Conservation (phyloP, 2,888 invertebrate species). For the Diachrysia chrysitis region DNA sequence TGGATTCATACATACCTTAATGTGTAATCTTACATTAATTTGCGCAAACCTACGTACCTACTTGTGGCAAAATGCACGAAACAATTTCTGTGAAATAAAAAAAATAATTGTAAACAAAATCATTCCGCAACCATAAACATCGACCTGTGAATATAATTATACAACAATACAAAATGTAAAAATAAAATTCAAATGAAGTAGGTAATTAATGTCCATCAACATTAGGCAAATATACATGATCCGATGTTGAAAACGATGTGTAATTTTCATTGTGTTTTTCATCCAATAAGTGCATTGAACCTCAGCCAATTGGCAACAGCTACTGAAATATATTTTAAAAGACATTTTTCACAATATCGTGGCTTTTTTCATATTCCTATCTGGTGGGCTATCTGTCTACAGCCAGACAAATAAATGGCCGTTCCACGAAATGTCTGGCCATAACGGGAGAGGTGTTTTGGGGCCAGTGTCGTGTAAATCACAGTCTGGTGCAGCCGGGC, state of each 20-base stretch:
- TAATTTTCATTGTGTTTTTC: neutral
- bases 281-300: neutral
- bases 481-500: constrained; percentile 67
- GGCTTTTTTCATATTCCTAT: constrained; percentile 6
- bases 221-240: neutral
- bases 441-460: constrained; percentile 73
- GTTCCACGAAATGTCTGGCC: constrained; percentile 74
- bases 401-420: constrained; percentile 79
- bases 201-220: neutral
- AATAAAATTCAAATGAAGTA: too few species aligned
- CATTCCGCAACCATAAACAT: neutral
- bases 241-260: neutral
- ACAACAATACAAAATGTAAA: neutral
- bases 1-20: neutral
- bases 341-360: neutral
- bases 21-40: neutral
- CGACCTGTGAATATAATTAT: neutral
- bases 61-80: neutral
- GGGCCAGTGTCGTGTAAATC: constrained; percentile 77
- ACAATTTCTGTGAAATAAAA: neutral
- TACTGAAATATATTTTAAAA: constrained; percentile 4
- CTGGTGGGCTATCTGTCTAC: constrained; percentile 57
- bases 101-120: neutral
- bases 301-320: neutral
- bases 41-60: too few species aligned